Evolutionary conservation across 2,888 invertebrate genomes (phyloP), one percentile per base, ranked within the genome.

Genomic region (Cosmopolites sordidus): DNA sequence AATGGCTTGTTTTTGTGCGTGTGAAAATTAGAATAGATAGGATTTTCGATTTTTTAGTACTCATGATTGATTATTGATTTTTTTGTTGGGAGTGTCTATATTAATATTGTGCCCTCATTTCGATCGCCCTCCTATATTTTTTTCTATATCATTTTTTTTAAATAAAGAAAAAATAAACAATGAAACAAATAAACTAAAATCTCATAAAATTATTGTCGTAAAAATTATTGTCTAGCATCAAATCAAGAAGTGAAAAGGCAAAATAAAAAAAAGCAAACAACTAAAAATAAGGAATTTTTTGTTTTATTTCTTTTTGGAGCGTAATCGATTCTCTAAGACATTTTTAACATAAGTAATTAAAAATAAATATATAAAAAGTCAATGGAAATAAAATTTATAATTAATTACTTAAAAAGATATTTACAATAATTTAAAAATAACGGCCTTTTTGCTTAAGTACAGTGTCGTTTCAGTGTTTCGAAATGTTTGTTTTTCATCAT

Each of bases 251-350:
- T n/a, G 11, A 42, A 30, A 30, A 41, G 9, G 9, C 5, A 42
- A 30, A 42, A 40, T 16, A 48, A 48, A 48, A 48, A 39, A 42
- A 48, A 42, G 42, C 40, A 16, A 30, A 48, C n/a, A n/a, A n/a
- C 22, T 43, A 15, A 48, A 42, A 48, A 48, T 42, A 33, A 48
- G 27, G 22, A 27, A 22, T 5, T 3, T 22, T n/a, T 12, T n/a
- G 3, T 33, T 12, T 12, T 33, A 11, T 33, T 33, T 33, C 11
- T 33, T 33, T 33, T n/a, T 33, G 11, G 33, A 9, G n/a, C 5
- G 3, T 33, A 33, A 3, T 12, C 5, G 11, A 33, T 6, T 33
- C n/a, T 33, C 4, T 4, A 33, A 11, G 33, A n/a, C 4, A 33
- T 12, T 12, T 6, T 12, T 33, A 33, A 33, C 8, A 33, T 27